Base-by-base conservation (phyloP, 2,888 invertebrate species). In the Sphecodes monilicornis region DNA sequence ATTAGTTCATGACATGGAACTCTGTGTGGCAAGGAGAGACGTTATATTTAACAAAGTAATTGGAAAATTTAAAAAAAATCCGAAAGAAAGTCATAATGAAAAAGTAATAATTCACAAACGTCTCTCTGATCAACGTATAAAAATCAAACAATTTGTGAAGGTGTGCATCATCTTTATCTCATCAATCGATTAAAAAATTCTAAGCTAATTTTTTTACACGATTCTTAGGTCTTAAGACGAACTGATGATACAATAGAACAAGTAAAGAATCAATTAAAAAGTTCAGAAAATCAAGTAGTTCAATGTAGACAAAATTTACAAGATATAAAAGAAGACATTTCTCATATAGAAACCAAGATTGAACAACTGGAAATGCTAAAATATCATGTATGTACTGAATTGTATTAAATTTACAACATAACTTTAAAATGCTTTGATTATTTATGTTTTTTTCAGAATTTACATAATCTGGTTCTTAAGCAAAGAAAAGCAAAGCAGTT, bases 401-500 rank as follows among this genome's bases (percentile, higher is more conserved):
- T 64, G 29, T n/a, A 36, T 41, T 11, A 22, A 22, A 66, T 70
- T 73, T 6, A 18, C 36, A 39, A 75, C 1, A 18, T 29, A 74
- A 79, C 16, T 76, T 39, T 70, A 5, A 69, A 29, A n/a, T 66
- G 69, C 32, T 75, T 74, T 60, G 64, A 76, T 78, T 22, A 1
- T 69, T 69, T 64, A 39, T 73, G 78, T 86, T 6, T 81, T 91
- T 66, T 91, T 43, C 91, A 96, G 96, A 96, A 96, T 89, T 94
- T 96, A 82, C 96, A 96, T 91, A 92, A 95, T 79, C 91, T 98
- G 32, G 96, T 97, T 0, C 96, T 97, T 72, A 96, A 96, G 89
- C 98, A 98, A 93, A 96, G 97, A 46, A 96, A 97, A 85, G 96
- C 97, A 46, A 96, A 95, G 86, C 96, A 97, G 89, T 96, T 97